Percentiles rank a stretch among this genome's conserved stretches.
Conservation (phyloP, 2,888 invertebrate genomes). For the Hoplodrina blanda region DNA sequence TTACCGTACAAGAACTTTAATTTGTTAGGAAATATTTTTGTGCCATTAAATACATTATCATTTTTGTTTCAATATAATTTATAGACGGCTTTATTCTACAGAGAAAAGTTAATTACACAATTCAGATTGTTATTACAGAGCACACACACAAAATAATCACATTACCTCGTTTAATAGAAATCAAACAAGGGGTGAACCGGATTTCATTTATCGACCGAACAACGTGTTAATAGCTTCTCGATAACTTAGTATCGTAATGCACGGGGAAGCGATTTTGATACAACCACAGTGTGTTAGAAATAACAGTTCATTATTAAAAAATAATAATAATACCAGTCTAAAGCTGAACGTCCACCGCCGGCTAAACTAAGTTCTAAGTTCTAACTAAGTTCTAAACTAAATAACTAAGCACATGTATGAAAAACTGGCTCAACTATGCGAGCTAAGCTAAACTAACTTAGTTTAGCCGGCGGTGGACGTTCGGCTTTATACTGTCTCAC, state of each 20-base stretch:
- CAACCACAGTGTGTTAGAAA: constrained; percentile 36
- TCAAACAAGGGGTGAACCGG: constrained; percentile 62
- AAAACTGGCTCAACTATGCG: no score
- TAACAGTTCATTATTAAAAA: constrained; percentile 16
- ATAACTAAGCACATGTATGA: no score
- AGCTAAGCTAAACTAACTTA: no score
- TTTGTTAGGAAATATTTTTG: constrained; percentile 81
- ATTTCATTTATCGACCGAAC: constrained; percentile 69
- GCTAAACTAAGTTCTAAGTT: no score
- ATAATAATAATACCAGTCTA: no score
- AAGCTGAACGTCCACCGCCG: no score
- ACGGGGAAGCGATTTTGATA: constrained; percentile 60
- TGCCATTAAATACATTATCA: constrained; percentile 52
- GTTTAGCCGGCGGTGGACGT: no score
- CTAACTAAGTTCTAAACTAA: no score
- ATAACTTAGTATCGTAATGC: constrained; percentile 68
- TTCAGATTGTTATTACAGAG: constrained; percentile 14
- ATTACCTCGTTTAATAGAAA: constrained; percentile 53
- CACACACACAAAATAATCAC: constrained; percentile 35
- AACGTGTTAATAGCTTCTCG: constrained; percentile 67
- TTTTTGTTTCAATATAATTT: constrained; percentile 12
- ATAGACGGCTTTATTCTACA: background rate
- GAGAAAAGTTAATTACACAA: constrained; percentile 5
- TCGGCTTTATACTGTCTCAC: no score
- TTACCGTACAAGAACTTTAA: constrained; percentile 84